Percentiles rank a stretch among this genome's conserved stretches.
These are phyloP conservation scores for Nudaria mundana DNA, from an alignment of 2,888 invertebrate species.

Conservation along the genomic window DNA sequence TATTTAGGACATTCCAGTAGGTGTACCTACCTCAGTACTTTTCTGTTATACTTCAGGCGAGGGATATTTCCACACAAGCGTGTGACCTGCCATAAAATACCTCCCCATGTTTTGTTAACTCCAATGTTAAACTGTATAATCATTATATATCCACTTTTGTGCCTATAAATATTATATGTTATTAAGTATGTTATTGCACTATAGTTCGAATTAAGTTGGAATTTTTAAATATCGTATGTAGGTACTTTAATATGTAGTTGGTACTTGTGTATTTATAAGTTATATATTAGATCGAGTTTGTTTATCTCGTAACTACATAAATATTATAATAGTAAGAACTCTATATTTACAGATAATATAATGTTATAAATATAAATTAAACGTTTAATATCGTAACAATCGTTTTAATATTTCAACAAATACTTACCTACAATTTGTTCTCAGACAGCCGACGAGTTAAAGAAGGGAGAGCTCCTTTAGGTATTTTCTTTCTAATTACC, in stretches of 20 bases:
- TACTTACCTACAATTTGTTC: no score
- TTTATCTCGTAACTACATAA: constrained; percentile 70
- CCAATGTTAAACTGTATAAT: constrained; percentile 53
- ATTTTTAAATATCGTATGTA: constrained; percentile 60
- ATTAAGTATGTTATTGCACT: constrained; percentile 64
- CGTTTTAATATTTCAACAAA: constrained; percentile 6
- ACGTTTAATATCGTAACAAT: constrained; percentile 67
- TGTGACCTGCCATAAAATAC: constrained; percentile 22
- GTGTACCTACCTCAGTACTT: constrained; percentile 59
- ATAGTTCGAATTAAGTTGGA: constrained; percentile 64
- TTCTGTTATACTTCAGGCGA: constrained; percentile 31
- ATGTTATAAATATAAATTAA: constrained; percentile 80
- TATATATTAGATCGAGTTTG: constrained; percentile 72
- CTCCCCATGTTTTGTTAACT: constrained; percentile 61
- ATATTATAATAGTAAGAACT: constrained; percentile 72
- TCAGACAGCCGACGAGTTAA: no score
- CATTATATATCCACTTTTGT: constrained; percentile 69
- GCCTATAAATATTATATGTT: constrained; percentile 64
- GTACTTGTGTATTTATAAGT: constrained; percentile 64
- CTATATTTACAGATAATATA: constrained; percentile 82
- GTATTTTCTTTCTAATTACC: no score
- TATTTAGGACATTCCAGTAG: constrained; percentile 71
- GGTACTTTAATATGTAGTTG: constrained; percentile 59
- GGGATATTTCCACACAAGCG: constrained; percentile 8
- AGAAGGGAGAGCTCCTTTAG: no score